Evolutionary conservation across 2,888 invertebrate genomes (phyloP), one percentile per base, ranked within the genome.

Genomic region (Cerastis rubricosa): DNA sequence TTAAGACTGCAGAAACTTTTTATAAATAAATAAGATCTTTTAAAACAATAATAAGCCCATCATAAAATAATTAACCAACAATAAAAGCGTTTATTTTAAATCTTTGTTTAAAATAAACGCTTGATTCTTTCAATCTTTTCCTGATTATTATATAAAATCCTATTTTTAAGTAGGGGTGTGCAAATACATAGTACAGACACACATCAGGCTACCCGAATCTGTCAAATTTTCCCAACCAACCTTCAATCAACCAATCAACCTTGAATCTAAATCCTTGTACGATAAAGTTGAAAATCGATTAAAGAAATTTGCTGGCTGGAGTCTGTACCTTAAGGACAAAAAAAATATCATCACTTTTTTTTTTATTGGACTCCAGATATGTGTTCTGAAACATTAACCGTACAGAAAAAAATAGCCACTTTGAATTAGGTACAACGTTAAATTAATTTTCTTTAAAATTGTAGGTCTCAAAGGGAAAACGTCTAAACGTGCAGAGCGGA

Each of bases 401-500:
- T 40, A 40, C n/a, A n/a, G 9, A 64, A 2, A 14, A n/a, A 64
- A 40, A 40, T n/a, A 35, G 19, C n/a, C 14, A n/a, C 8, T 43
- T 43, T 64, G 19, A 59, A 59, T 17, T 59, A 29, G 57, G 29
- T 17, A 35, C 59, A 29, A 29, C 3, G 29, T 29, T 29, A 9
- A 40, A 71, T 2, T 8, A 35, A 14, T 14, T 49, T 57, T 65
- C 43, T 11, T 49, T 35, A 19, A 57, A 78, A 35, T 59, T 8
- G 25, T 17, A 35, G 76, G 89, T 82, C 35, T 63, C 59, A 90
- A 88, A 84, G 75, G 89, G 89, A 91, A 87, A 68, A 85, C 40
- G 83, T 49, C 88, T 78, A 80, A 84, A 81, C 87, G 89, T 88
- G 87, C 84, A 86, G 87, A 89, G 87, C 88, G 88, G 88, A 82